Conservation (phyloP, 2,888 invertebrate species). For the Pogonocherus hispidulus region DNA sequence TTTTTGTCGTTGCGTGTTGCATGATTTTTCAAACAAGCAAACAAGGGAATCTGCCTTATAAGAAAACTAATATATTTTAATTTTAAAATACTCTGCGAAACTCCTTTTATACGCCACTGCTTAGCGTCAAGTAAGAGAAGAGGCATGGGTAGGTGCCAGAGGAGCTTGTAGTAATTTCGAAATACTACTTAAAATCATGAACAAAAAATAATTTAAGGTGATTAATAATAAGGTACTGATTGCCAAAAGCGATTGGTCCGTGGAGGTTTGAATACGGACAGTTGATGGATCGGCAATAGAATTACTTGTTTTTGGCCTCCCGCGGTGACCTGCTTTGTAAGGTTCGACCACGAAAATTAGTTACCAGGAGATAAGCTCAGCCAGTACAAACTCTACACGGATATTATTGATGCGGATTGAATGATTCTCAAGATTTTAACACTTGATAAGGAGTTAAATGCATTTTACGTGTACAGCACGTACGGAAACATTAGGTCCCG, state of each 20-base stretch:
- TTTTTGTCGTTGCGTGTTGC: too few relatives aligned
- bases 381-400: constrained; percentile 39
- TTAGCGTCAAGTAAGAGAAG: background rate
- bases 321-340: constrained; percentile 58
- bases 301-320: constrained; percentile 64
- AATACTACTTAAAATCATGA: constrained; percentile 21
- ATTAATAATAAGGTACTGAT: constrained; percentile 58
- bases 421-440: constrained; percentile 60
- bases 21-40: too few relatives aligned
- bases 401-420: constrained; percentile 58
- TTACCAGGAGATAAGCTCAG: constrained; percentile 49
- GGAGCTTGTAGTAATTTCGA: constrained; percentile 9
- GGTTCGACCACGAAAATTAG: constrained; percentile 59
- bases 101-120: background rate
- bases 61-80: too few relatives aligned
- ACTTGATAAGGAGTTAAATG: constrained; percentile 57
- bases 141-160: background rate
- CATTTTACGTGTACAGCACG: constrained; percentile 49
- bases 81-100: too few relatives aligned
- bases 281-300: constrained; percentile 65
- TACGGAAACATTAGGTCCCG: constrained; percentile 38
- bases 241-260: constrained; percentile 62
- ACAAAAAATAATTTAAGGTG: constrained; percentile 23
- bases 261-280: constrained; percentile 61
- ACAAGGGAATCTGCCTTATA: too few relatives aligned